These are phyloP conservation scores for Torymus texanus DNA, from an alignment of 2,888 invertebrate genomes.

Conservation along the genomic window DNA sequence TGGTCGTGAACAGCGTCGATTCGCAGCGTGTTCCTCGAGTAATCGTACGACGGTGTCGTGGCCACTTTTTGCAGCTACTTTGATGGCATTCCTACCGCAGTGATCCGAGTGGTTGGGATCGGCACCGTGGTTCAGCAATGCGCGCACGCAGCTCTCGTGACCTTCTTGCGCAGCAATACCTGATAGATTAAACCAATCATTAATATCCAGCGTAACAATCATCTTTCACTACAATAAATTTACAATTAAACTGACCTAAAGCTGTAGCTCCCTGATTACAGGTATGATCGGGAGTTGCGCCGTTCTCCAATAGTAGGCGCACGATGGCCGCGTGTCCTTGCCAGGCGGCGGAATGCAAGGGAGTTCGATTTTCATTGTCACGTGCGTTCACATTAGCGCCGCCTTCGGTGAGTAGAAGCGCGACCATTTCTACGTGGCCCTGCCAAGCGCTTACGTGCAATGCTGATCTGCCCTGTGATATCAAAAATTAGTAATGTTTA, in stretches of 20 bases:
- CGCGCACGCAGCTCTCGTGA: constrained; percentile 92
- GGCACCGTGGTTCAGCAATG: constrained; percentile 88
- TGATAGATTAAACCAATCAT: constrained; percentile 61
- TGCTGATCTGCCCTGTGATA: constrained; percentile 86
- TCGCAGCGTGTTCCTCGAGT: constrained; percentile 80
- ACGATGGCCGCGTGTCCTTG: constrained; percentile 93
- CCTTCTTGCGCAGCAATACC: constrained; percentile 98
- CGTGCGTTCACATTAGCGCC: constrained; percentile 91
- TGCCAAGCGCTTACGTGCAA: constrained; percentile 95
- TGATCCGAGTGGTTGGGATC: constrained; percentile 91
- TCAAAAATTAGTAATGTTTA: not conserved
- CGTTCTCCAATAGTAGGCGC: constrained; percentile 85
- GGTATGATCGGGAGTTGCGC: constrained; percentile 90
- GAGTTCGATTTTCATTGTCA: constrained; percentile 91
- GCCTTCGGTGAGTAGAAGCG: constrained; percentile 87
- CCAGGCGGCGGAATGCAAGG: constrained; percentile 96
- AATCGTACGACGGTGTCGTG: constrained; percentile 89
- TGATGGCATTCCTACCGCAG: constrained; percentile 89
- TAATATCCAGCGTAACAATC: too few species aligned
- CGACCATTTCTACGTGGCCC: constrained; percentile 95
- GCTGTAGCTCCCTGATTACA: constrained; percentile 98
- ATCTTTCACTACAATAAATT: too few species aligned
- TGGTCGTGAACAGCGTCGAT: constrained; percentile 71
- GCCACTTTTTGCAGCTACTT: constrained; percentile 94
- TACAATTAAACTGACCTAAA: constrained; percentile 77